These are phyloP conservation scores for Oryctes rhinoceros DNA, from an alignment of 1,140 invertebrate genomes.

Conservation along the genomic window DNA sequence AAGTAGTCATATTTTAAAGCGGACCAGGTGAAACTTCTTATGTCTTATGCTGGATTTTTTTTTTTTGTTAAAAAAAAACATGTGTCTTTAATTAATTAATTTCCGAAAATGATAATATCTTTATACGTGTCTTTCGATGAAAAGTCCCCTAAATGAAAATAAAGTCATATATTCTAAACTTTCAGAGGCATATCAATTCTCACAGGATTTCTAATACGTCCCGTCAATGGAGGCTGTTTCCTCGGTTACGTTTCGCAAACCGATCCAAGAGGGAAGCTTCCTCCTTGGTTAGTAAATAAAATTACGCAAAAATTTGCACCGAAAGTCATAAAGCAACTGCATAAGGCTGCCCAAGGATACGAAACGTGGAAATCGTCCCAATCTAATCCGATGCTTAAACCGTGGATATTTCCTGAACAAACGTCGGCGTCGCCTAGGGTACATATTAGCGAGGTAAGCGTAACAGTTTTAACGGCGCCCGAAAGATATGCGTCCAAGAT, in stretches of 20 bases:
- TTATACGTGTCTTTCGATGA: too few species aligned
- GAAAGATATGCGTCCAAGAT: background rate
- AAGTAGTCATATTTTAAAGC: background rate
- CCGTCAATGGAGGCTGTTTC: constrained; percentile 69
- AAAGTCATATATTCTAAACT: constrained; percentile 42
- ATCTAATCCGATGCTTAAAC: constrained; percentile 79
- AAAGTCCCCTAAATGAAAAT: too few species aligned
- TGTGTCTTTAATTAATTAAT: too few species aligned
- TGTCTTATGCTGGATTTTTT: background rate
- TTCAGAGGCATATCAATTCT: constrained; percentile 72
- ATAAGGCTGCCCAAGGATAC: constrained; percentile 77
- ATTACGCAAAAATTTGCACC: constrained; percentile 87
- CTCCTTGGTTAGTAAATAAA: constrained; percentile 89
- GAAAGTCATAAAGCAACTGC: constrained; percentile 81
- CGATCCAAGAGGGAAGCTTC: constrained; percentile 87
- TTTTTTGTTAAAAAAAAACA: background rate
- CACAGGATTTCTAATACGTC: constrained; percentile 71
- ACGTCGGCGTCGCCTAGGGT: constrained; percentile 74
- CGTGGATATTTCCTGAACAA: constrained; percentile 89
- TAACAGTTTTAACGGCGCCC: background rate
- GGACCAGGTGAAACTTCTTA: too few species aligned
- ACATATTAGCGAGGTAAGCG: constrained; percentile 71
- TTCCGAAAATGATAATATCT: too few species aligned
- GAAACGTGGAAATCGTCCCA: constrained; percentile 75
- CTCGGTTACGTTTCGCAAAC: constrained; percentile 87